Evolutionary conservation across 2,888 invertebrate genomes (phyloP).

Genomic region (Acanthosoma haemorrhoidale): DNA sequence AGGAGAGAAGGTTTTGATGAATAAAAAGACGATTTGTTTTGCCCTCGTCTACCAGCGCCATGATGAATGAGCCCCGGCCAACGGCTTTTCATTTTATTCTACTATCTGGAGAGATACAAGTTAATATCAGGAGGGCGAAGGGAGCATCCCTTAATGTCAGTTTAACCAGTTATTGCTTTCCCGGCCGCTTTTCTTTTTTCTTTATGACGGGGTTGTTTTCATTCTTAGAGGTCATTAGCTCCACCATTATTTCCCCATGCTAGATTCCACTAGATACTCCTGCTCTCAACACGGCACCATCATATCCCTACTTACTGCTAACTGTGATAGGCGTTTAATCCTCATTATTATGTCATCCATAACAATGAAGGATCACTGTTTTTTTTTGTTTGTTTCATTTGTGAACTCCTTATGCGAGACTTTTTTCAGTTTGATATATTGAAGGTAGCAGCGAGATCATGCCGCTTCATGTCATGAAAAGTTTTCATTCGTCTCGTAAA

Average conservation of each 20-base stretch:
- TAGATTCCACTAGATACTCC: too few species aligned
- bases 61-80: neutral
- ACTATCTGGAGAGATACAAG: neutral
- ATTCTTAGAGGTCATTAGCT: neutral
- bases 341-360: too few species aligned
- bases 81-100: neutral
- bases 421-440: too few species aligned
- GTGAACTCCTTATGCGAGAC: too few species aligned
- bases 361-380: too few species aligned
- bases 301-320: neutral
- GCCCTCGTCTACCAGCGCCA: neutral
- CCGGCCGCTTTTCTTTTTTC: neutral
- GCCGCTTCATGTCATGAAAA: too few species aligned
- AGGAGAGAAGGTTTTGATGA: conserved; percentile 15
- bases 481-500: too few species aligned
- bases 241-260: neutral
- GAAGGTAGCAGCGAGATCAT: too few species aligned
- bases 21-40: conserved; percentile 26
- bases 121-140: conserved; percentile 20
- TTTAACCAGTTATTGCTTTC: conserved; percentile 11
- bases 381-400: too few species aligned
- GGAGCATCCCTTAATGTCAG: neutral
- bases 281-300: neutral
- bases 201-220: neutral
- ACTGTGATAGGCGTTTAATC: too few species aligned